Conservation (phyloP, 2,888 invertebrate species). For the Cerceris rybyensis region DNA sequence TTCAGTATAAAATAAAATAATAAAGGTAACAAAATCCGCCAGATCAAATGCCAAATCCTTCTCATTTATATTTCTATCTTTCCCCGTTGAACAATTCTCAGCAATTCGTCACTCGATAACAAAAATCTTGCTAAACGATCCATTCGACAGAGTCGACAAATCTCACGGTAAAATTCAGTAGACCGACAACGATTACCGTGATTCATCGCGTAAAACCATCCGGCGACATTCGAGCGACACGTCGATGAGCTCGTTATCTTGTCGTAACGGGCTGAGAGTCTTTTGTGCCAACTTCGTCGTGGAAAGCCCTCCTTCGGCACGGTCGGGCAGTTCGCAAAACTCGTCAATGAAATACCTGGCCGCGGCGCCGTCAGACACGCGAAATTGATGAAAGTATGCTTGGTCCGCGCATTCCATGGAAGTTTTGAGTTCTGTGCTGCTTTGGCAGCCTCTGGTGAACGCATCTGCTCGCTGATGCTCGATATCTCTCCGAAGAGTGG, state of each 20-base stretch:
- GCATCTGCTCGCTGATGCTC: constrained; percentile 43
- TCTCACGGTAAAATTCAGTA: no score
- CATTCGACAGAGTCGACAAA: no score
- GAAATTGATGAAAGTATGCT: constrained; percentile 78
- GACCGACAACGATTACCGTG: background rate
- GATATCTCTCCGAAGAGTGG: constrained; percentile 20
- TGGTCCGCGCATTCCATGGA: constrained; percentile 72
- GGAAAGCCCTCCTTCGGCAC: background rate
- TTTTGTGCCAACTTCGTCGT: background rate
- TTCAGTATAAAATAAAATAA: no score
- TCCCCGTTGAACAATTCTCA: no score
- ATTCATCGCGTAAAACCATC: background rate
- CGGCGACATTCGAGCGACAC: background rate
- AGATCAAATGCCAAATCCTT: no score
- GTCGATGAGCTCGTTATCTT: constrained; percentile 15
- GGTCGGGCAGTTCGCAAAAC: constrained; percentile 19
- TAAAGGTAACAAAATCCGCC: no score
- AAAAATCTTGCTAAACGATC: no score
- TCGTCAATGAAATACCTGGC: constrained; percentile 60
- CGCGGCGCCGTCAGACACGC: constrained; percentile 60
- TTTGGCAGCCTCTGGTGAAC: constrained; percentile 36
- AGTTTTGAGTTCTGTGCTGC: constrained; percentile 66
- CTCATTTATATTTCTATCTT: no score
- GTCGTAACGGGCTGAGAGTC: background rate
- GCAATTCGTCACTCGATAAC: no score